Evolutionary conservation across 2,797 vertebrate genomes (phyloP).

Genomic region (Liparis tanakae): DNA sequence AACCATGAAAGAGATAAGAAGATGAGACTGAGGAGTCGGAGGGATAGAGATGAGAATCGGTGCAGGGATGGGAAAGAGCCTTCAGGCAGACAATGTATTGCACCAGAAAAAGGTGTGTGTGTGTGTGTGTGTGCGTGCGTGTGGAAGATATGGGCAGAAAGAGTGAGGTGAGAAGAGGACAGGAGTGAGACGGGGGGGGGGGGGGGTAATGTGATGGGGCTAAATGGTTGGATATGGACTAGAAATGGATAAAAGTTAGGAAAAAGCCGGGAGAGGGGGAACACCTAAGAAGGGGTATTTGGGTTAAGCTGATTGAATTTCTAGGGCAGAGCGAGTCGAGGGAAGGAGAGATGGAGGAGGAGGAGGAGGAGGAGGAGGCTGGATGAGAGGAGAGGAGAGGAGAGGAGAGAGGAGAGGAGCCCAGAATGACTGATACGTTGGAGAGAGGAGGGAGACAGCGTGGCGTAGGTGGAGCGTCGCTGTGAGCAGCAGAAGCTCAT

Average conservation of each 20-base stretch:
- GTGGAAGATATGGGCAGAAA: background rate
- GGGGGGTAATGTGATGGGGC: conserved; percentile 15
- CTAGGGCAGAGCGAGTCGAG: conserved; percentile 54
- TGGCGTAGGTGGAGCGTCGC: conserved; percentile 48
- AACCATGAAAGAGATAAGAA: conserved; percentile 44
- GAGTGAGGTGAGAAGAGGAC: conserved; percentile 20
- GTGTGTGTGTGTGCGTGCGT: background rate
- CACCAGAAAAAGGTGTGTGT: background rate
- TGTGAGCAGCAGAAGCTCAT: conserved; percentile 55
- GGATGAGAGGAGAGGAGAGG: conserved; percentile 43
- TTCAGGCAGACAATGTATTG: conserved; percentile 31
- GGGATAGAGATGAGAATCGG: conserved; percentile 20
- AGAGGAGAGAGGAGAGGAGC: conserved; percentile 26
- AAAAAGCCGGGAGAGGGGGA: conserved; percentile 36
- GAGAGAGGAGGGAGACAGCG: conserved; percentile 38
- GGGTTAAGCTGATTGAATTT: conserved; percentile 60
- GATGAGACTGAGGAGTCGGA: conserved; percentile 19
- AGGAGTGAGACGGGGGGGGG: background rate
- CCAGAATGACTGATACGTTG: conserved; percentile 47
- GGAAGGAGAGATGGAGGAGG: conserved; percentile 10
- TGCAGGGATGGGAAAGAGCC: conserved; percentile 18
- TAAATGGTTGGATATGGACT: conserved; percentile 27
- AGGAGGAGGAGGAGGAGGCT: conserved; percentile 16
- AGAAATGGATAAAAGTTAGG: conserved; percentile 24
- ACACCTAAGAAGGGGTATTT: conserved; percentile 57